Conservation (phyloP, 2,113 vertebrate species). For the Psephotus haematonotus region DNA sequence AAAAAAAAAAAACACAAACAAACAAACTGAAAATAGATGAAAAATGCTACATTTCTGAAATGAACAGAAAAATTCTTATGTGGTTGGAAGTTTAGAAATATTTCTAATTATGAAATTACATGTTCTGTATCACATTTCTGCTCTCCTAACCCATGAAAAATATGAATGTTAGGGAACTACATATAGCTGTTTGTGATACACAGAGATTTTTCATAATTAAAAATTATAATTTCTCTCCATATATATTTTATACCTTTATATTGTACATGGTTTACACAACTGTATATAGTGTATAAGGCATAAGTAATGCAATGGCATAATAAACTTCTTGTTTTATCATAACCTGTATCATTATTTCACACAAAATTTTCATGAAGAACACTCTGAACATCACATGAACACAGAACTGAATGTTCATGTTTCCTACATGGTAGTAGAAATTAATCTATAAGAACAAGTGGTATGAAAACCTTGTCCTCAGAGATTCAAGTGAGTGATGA, state of each 20-base stretch:
- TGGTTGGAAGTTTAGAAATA: not conserved
- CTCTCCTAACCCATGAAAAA: not conserved
- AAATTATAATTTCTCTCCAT: not conserved
- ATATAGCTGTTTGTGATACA: not conserved
- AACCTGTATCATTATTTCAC: not conserved
- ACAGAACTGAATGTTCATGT: not conserved
- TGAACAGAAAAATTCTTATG: not conserved
- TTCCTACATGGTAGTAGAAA: not conserved
- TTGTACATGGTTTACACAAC: not conserved
- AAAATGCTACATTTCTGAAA: not conserved
- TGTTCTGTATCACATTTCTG: not conserved
- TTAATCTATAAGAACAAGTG: not conserved
- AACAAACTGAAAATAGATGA: not conserved
- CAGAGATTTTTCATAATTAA: not conserved
- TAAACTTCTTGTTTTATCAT: not conserved
- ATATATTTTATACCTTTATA: not conserved
- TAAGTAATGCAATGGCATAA: not conserved
- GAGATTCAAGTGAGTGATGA: not conserved
- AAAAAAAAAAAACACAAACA: not conserved
- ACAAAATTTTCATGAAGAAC: not conserved
- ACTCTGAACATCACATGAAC: not conserved
- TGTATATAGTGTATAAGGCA: not conserved
- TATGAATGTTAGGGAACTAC: not conserved
- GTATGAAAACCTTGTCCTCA: not conserved
- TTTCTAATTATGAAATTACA: not conserved